Evolutionary conservation across 2,113 vertebrate species (phyloP).

Genomic region (Tonatia bakeri): DNA sequence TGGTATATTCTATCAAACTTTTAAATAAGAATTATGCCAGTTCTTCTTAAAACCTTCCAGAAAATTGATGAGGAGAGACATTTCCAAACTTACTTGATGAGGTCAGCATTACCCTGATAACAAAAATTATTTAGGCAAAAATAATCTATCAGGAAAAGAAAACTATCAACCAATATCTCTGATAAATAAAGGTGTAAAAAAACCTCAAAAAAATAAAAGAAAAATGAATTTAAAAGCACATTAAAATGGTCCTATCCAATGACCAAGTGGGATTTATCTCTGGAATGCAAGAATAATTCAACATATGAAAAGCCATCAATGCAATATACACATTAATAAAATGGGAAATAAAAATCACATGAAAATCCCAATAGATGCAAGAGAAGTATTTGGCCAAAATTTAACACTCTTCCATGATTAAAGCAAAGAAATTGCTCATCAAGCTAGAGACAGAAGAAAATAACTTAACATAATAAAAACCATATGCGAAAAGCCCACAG

Average conservation of each 20-base stretch:
- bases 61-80: not conserved
- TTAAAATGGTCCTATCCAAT: not conserved
- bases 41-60: not conserved
- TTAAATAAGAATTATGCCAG: not conserved
- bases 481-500: not conserved
- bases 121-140: not conserved
- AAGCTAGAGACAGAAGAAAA: not conserved
- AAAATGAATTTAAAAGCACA: not conserved
- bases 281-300: not conserved
- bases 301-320: not conserved
- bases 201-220: not conserved
- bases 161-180: not conserved
- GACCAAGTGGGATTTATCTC: not conserved
- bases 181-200: not conserved
- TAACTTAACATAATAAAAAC: not conserved
- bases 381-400: not conserved
- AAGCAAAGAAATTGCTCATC: not conserved
- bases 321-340: not conserved
- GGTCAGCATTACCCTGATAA: not conserved
- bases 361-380: not conserved
- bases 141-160: not conserved
- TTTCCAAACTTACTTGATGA: not conserved
- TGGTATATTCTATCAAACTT: not conserved
- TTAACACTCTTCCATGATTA: not conserved
- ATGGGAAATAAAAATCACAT: not conserved